Evolutionary conservation across 2,797 vertebrate genomes (phyloP).

Genomic region (Ctenopoma kingsleyae): DNA sequence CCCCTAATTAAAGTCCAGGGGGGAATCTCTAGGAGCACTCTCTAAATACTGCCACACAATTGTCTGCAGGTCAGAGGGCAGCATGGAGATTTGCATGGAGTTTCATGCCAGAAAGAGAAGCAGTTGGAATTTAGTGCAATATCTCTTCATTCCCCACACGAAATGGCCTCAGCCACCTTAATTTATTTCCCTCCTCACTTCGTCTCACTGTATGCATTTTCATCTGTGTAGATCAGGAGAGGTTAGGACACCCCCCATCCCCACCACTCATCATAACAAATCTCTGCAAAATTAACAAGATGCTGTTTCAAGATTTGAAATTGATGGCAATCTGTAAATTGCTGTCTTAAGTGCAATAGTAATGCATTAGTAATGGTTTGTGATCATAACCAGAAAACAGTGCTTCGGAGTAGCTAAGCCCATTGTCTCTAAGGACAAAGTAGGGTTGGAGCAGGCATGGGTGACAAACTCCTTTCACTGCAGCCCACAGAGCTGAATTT

Average conservation of each 20-base stretch:
- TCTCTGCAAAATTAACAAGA: conserved; percentile 51
- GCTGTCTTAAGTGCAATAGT: conserved; percentile 66
- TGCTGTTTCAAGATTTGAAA: conserved; percentile 52
- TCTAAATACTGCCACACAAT: conserved; percentile 75
- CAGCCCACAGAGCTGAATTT: conserved; percentile 75
- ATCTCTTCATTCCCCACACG: conserved; percentile 64
- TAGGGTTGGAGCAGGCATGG: conserved; percentile 67
- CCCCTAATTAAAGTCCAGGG: conserved; percentile 80
- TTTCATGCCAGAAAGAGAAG: conserved; percentile 37
- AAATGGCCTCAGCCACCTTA: conserved; percentile 67
- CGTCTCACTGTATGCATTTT: conserved; percentile 68
- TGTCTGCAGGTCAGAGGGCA: conserved; percentile 80
- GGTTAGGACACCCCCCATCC: conserved; percentile 20
- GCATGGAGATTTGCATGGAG: conserved; percentile 69
- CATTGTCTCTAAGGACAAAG: conserved; percentile 85
- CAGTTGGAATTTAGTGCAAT: conserved; percentile 50
- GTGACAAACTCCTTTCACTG: conserved; percentile 75
- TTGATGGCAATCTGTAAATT: conserved; percentile 83
- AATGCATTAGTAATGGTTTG: conserved; percentile 77
- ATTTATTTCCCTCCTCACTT: conserved; percentile 68
- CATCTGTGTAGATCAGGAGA: conserved; percentile 58
- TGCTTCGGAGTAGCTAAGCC: conserved; percentile 73
- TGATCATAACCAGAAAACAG: conserved; percentile 74
- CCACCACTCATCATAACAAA: conserved; percentile 54
- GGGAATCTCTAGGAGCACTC: conserved; percentile 80